A percentile compares a stretch with the other conserved stretches of the same genome.
phyloP scores from a whole-genome alignment of 2,797 vertebrate species.

The Zenarchopterus dispar region DNA sequence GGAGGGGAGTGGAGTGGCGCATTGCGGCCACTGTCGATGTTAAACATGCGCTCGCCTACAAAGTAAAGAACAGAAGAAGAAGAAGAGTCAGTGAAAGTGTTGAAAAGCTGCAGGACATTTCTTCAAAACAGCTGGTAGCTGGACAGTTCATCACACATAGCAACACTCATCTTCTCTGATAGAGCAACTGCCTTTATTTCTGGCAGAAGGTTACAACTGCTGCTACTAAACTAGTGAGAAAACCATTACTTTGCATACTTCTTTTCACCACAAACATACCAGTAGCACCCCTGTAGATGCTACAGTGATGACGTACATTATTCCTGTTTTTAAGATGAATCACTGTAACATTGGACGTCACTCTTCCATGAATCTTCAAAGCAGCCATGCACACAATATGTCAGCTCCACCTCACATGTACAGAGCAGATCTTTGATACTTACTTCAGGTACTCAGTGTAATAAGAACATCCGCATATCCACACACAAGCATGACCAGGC shows the following conservation, averaged over 20 bases:
- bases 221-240: no score
- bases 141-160: no score
- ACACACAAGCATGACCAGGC: not conserved
- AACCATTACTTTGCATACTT: not conserved
- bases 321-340: not conserved
- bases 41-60: constrained; percentile 90
- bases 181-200: no score
- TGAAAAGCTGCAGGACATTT: no score
- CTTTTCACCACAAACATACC: not conserved
- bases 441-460: not conserved
- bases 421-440: not conserved
- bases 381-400: not conserved
- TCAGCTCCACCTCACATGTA: not conserved
- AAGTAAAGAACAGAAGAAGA: not conserved
- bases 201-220: no score
- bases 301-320: no score
- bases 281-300: no score
- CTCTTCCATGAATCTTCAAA: not conserved
- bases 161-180: no score
- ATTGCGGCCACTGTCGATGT: constrained; percentile 90
- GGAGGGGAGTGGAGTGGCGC: constrained; percentile 90
- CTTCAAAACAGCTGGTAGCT: no score
- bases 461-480: constrained; percentile 5
- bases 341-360: not conserved
- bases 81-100: not conserved